Conservation (phyloP, 2,888 invertebrate species). For the Lasioglossum calceatum region DNA sequence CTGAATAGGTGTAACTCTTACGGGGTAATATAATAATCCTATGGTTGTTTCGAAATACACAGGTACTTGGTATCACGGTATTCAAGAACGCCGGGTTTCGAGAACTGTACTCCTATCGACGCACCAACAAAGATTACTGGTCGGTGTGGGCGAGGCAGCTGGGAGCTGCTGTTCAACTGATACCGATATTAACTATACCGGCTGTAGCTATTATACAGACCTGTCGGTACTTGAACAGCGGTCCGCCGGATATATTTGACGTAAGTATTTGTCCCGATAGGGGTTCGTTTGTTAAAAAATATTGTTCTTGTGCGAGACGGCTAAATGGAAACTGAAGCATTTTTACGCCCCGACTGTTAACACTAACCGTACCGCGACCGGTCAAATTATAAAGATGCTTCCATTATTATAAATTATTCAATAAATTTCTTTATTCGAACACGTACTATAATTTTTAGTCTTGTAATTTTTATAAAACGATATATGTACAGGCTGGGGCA, state of each 20-base stretch:
- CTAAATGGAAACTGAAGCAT: neutral
- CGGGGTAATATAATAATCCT: neutral
- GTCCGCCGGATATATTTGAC: constrained; percentile 94
- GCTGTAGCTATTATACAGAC: constrained; percentile 90
- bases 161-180: constrained; percentile 90
- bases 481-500: no score
- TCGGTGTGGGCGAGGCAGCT: constrained; percentile 92
- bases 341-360: neutral
- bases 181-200: constrained; percentile 91
- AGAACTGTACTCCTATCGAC: constrained; percentile 89
- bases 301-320: neutral
- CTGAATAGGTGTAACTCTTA: no score
- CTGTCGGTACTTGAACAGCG: constrained; percentile 91
- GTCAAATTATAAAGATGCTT: no score
- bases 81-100: constrained; percentile 89
- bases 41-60: constrained; percentile 17
- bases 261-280: constrained; percentile 85
- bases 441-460: no score
- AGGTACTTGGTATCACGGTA: constrained; percentile 89
- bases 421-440: no score
- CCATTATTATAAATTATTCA: no score
- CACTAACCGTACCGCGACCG: no score
- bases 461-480: no score
- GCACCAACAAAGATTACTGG: constrained; percentile 89
- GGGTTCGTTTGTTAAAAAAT: neutral